Conservation (phyloP, 2,797 vertebrate species). For the Cynopterus sphinx region DNA sequence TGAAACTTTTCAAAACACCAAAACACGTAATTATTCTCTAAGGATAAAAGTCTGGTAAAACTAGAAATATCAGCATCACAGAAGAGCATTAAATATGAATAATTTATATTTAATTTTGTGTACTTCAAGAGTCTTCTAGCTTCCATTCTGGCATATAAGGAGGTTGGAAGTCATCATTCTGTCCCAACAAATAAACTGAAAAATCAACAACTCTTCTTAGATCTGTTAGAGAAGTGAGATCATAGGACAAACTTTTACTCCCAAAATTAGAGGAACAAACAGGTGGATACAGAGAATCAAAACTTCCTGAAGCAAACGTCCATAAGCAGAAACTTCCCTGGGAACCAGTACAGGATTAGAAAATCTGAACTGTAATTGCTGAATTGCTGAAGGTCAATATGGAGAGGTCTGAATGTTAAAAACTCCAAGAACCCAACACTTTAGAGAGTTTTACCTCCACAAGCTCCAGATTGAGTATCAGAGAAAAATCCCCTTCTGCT, state of each 20-base stretch:
- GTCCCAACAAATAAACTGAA: background rate
- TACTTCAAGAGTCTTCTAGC: background rate
- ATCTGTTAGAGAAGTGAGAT: background rate
- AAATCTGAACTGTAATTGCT: background rate
- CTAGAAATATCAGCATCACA: background rate
- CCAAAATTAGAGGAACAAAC: background rate
- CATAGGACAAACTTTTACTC: background rate
- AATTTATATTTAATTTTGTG: background rate
- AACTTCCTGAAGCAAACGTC: background rate
- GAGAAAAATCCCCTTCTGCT: background rate
- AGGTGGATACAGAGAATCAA: background rate
- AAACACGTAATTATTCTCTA: constrained; percentile 3
- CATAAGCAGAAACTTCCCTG: background rate
- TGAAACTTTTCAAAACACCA: constrained; percentile 11
- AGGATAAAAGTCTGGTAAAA: background rate
- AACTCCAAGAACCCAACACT: background rate
- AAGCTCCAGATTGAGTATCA: background rate
- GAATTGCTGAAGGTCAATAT: background rate
- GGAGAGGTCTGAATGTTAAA: background rate
- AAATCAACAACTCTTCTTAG: background rate
- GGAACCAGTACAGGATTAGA: background rate
- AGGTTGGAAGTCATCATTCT: background rate
- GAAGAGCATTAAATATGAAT: background rate
- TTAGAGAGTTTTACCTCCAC: background rate
- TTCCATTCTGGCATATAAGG: background rate